These are phyloP conservation scores for Scolopax rusticola DNA, from an alignment of 2,797 vertebrate genomes.

Conservation along the genomic window DNA sequence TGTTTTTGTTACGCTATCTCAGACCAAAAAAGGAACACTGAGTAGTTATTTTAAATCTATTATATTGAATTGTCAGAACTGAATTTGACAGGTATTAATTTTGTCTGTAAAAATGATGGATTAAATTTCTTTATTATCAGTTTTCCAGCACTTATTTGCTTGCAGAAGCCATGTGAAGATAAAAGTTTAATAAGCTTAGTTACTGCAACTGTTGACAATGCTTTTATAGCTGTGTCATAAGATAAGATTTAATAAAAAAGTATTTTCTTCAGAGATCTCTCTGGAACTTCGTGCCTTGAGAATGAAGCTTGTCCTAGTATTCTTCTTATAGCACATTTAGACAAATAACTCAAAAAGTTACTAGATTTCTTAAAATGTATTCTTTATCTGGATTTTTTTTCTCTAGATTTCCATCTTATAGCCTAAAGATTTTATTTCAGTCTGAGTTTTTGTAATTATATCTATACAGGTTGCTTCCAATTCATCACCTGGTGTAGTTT, in stretches of 20 bases:
- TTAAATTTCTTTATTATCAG: constrained; percentile 84
- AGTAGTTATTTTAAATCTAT: constrained; percentile 69
- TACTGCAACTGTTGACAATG: constrained; percentile 73
- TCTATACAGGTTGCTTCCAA: neutral
- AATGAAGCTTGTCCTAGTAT: neutral
- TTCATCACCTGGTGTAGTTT: neutral
- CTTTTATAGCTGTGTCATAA: constrained; percentile 77
- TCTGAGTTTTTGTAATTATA: neutral
- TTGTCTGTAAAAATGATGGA: constrained; percentile 85
- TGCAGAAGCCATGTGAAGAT: constrained; percentile 73
- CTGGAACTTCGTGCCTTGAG: constrained; percentile 43
- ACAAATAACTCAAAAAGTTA: neutral
- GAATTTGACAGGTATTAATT: constrained; percentile 87
- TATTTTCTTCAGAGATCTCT: constrained; percentile 76
- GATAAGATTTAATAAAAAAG: constrained; percentile 83
- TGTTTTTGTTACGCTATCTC: constrained; percentile 57
- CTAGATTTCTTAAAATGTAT: neutral
- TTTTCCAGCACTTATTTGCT: constrained; percentile 77
- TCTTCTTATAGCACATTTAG: neutral
- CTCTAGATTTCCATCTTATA: neutral
- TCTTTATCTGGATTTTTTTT: neutral
- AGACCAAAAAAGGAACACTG: constrained; percentile 40
- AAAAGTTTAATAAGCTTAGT: constrained; percentile 86
- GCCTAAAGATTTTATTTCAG: neutral
- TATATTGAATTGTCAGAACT: constrained; percentile 85